Base-by-base conservation (phyloP, 1,140 invertebrate species). In the Conus ventricosus region DNA sequence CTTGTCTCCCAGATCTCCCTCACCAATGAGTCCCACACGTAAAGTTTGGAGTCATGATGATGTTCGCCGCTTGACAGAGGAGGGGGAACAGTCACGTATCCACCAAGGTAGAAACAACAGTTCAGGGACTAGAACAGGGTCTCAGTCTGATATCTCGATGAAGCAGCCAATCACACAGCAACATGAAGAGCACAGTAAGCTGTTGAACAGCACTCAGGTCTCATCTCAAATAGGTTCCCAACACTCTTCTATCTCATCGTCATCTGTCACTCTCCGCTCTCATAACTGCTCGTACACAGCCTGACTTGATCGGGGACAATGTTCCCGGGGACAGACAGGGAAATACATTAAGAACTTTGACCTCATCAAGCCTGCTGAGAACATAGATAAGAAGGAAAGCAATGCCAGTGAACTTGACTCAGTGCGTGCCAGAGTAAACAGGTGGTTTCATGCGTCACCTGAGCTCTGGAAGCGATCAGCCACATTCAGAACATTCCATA, bases 1-100 rank as follows among this genome's bases (percentile, higher is more conserved):
- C 39, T 84, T 92, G 80, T 92, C 92, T 13, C 91, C 91, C 20
- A 85, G 84, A n/a, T 87, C 85, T 39, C 85, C 75, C 15, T 53
- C 71, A 5, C 39, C 54, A 11, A 75, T 55, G 67, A 60, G 55
- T 25, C 63, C 71, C n/a, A 57, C 85, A 23, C 71, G 85, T 8
- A 87, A 87, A 80, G 85, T 87, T 25, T 87, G 71, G 39, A 87
- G 85, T 25, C 75, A 78, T 53, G 85, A 87, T n/a, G 85, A 87
- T 80, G 85, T 87, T 23, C 75, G 71, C 17, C 67, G 39, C 15
- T 20, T 87, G 63, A 87, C 15, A 10, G 85, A 87, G 17, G 85
- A 57, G 17, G 54, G 7, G 25, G 54, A 23, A 6, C 54, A 87
- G n/a, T 55, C 51, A 4, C 67, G 20, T 13, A 20, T 11, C 11